Conservation (phyloP, 2,797 vertebrate species). For the Macrochelys suwanniensis region DNA sequence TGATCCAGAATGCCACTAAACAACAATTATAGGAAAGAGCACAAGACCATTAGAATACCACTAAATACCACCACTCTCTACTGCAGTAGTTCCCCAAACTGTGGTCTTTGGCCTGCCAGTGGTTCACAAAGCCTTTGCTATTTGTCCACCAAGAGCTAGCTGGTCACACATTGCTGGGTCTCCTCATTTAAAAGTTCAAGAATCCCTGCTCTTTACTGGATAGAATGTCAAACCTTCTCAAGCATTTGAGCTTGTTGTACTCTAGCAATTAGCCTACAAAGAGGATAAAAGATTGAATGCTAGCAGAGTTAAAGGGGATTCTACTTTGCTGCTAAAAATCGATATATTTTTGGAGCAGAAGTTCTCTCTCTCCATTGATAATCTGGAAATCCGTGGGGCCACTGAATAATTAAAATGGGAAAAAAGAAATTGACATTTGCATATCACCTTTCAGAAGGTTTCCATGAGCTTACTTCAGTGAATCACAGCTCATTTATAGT, state of each 20-base stretch:
- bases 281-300: neutral
- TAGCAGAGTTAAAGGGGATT: neutral
- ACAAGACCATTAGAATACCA: neutral
- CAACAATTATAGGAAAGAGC: neutral
- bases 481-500: neutral
- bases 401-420: neutral
- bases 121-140: neutral
- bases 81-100: neutral
- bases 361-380: neutral
- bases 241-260: neutral
- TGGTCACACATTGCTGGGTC: rapidly evolving
- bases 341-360: rapidly evolving
- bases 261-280: neutral
- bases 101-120: neutral
- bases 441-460: neutral
- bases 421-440: neutral
- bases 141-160: neutral
- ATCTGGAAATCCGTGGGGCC: neutral
- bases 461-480: neutral
- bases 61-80: neutral
- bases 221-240: neutral
- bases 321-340: neutral
- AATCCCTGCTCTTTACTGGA: neutral
- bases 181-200: neutral
- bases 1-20: neutral